phyloP scores from a whole-genome alignment of 2,797 vertebrate genomes.

The Pelodytes ibericus region DNA sequence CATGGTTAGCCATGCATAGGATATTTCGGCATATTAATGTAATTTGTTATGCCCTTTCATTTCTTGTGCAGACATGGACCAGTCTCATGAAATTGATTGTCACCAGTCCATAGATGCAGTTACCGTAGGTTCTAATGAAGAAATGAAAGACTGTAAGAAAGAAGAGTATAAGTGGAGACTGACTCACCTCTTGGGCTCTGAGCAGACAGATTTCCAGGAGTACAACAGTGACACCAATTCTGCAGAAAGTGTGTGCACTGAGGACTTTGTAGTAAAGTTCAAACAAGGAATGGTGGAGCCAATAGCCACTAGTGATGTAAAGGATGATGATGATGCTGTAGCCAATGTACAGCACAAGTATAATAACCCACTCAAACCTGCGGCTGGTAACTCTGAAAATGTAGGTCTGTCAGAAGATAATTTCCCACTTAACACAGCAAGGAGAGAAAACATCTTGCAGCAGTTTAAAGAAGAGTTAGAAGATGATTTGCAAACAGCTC shows the following conservation, averaged over 20 bases:
- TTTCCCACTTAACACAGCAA: background rate
- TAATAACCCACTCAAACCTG: background rate
- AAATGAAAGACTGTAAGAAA: slow-evolving; percentile 59
- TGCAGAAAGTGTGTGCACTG: slow-evolving; percentile 76
- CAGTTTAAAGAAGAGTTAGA: background rate
- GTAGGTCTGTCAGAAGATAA: slow-evolving; percentile 15
- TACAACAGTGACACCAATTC: slow-evolving; percentile 62
- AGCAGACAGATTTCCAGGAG: slow-evolving; percentile 27
- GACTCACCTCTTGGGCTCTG: slow-evolving; percentile 65
- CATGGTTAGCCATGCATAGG: background rate
- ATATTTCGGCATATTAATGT: background rate
- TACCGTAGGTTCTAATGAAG: background rate
- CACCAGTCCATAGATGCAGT: rapidly evolving
- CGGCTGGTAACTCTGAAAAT: background rate
- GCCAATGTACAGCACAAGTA: background rate
- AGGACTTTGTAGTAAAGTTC: slow-evolving; percentile 77
- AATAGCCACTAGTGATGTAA: slow-evolving; percentile 20
- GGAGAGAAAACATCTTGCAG: rapidly evolving
- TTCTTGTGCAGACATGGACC: slow-evolving; percentile 47
- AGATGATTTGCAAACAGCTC: slow-evolving; percentile 1
- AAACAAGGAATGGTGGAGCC: slow-evolving; percentile 71
- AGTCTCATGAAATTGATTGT: rapidly evolving
- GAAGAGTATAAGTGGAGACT: slow-evolving; percentile 73
- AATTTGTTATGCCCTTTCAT: slow-evolving; percentile 38
- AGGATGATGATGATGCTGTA: background rate